Evolutionary conservation across 2,888 invertebrate genomes (phyloP).

Genomic region (Bhutanitis thaidina): DNA sequence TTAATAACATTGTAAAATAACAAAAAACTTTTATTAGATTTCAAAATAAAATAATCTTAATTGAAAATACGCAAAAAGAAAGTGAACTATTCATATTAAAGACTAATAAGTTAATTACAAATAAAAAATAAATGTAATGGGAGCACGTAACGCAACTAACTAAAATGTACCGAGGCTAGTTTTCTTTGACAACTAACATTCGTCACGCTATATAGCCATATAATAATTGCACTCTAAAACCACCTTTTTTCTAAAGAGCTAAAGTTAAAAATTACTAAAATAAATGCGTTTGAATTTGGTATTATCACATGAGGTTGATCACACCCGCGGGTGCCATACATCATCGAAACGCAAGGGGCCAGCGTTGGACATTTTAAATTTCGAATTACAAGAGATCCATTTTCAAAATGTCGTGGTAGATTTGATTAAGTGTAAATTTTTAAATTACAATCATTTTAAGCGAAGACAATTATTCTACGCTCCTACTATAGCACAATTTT

Average conservation of each 20-base stretch:
- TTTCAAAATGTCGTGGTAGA: constrained; percentile 35
- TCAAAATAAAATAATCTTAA: no score
- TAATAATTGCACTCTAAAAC: not conserved
- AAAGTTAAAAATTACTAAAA: constrained; percentile 3
- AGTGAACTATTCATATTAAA: no score
- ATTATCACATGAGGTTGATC: constrained; percentile 42
- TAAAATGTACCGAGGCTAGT: not conserved
- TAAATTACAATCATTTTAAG: not conserved
- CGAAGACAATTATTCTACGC: no score
- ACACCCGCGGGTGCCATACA: constrained; percentile 64
- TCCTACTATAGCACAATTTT: no score
- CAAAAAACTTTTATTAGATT: no score
- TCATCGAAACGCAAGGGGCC: constrained; percentile 47
- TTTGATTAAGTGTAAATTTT: constrained; percentile 3
- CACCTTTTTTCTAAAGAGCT: not conserved
- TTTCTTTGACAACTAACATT: constrained; percentile 10
- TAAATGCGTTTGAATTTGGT: not conserved
- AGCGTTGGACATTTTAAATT: constrained; percentile 66
- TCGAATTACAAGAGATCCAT: constrained; percentile 53
- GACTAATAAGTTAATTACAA: no score
- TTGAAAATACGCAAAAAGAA: no score
- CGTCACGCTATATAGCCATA: constrained; percentile 5
- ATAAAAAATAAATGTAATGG: no score
- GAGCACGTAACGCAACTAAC: no score
- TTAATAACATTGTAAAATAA: no score